phyloP scores from a whole-genome alignment of 2,797 vertebrate species.

The Liparis tanakae region DNA sequence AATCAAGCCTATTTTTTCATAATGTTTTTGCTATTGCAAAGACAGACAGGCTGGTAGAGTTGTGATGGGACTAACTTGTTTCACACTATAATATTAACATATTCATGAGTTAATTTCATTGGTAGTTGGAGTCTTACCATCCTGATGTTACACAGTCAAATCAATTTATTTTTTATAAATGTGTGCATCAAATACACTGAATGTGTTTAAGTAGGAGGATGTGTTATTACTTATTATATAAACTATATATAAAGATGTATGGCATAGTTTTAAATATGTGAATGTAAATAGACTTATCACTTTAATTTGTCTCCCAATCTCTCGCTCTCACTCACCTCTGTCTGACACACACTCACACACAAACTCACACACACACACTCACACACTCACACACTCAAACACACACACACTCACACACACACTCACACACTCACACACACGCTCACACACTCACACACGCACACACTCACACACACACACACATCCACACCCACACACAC shows the following conservation, averaged over 20 bases:
- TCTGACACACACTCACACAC: background rate
- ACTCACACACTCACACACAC: conserved; percentile 1
- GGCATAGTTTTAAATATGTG: conserved; percentile 26
- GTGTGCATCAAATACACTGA: conserved; percentile 35
- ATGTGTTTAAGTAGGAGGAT: conserved; percentile 40
- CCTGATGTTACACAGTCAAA: conserved; percentile 23
- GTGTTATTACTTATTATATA: too few relatives aligned
- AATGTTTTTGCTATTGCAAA: background rate
- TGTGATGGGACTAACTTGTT: conserved; percentile 27
- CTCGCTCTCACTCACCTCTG: background rate
- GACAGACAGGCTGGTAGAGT: conserved; percentile 13
- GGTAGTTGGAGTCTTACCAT: background rate
- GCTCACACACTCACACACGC: background rate
- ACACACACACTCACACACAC: conserved; percentile 2
- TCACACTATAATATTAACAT: conserved; percentile 22
- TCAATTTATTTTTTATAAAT: conserved; percentile 23
- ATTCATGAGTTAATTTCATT: conserved; percentile 31
- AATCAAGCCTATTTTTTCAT: background rate
- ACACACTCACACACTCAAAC: background rate
- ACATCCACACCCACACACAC: too few relatives aligned
- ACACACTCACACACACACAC: background rate
- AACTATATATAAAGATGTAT: conserved; percentile 9
- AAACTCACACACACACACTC: background rate
- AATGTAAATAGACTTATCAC: conserved; percentile 35
- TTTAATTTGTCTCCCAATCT: background rate